A percentile compares a stretch with the other conserved stretches of the same genome.
Conservation (phyloP, 2,113 vertebrate genomes). For the Anguilla japonica region DNA sequence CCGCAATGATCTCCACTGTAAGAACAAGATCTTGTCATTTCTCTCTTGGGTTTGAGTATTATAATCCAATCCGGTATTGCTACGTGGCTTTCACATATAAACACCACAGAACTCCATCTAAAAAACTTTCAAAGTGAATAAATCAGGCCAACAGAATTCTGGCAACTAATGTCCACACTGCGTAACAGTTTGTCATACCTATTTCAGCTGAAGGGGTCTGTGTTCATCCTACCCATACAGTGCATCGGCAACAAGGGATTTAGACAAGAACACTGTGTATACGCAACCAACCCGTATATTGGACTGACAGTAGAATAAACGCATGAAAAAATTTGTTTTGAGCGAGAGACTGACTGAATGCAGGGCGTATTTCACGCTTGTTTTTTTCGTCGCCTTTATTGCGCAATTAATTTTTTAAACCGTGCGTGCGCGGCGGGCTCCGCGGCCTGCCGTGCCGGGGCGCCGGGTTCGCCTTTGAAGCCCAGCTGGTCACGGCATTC, state of each 20-base stretch:
- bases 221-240: background rate
- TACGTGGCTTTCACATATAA: background rate
- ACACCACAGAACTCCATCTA: background rate
- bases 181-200: background rate
- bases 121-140: background rate
- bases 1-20: background rate
- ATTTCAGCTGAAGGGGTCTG: background rate
- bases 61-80: background rate
- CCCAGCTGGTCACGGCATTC: slow-evolving; percentile 41
- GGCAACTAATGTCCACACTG: background rate
- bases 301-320: background rate
- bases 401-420: slow-evolving; percentile 1
- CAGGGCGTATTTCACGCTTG: background rate
- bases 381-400: background rate
- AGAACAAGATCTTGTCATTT: background rate
- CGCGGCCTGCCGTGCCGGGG: slow-evolving; percentile 13
- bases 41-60: background rate
- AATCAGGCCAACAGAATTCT: background rate
- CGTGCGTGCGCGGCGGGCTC: background rate
- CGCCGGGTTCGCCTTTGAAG: slow-evolving; percentile 47
- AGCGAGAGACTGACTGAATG: background rate
- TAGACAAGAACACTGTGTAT: too few relatives aligned
- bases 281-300: background rate
- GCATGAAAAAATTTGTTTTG: background rate
- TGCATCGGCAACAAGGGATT: background rate